phyloP scores from a whole-genome alignment of 2,113 vertebrate species.

The Ptychochromis oligacanthus region DNA sequence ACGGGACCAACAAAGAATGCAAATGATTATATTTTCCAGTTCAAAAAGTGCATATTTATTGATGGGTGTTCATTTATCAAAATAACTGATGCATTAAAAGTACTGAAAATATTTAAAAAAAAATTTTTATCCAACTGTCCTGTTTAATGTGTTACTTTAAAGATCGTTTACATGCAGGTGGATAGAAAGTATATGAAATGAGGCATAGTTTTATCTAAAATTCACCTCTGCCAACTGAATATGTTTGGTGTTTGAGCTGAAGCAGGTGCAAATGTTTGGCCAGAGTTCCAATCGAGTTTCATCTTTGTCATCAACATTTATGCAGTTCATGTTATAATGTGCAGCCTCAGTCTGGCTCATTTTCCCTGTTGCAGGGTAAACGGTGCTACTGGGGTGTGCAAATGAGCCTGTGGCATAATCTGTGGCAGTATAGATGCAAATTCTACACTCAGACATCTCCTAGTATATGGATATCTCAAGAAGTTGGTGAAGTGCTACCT shows the following conservation, averaged over 20 bases:
- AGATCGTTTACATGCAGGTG: background rate
- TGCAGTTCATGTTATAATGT: slow-evolving; percentile 39
- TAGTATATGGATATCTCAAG: slow-evolving; percentile 33
- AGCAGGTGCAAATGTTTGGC: slow-evolving; percentile 56
- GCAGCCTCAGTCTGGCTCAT: slow-evolving; percentile 30
- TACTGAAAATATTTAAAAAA: background rate
- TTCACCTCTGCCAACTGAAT: slow-evolving; percentile 14
- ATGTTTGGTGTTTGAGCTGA: slow-evolving; percentile 36
- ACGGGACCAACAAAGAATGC: background rate
- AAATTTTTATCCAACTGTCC: background rate
- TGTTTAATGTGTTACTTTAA: background rate
- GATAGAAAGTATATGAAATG: background rate
- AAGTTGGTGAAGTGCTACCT: slow-evolving; percentile 33
- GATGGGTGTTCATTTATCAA: background rate
- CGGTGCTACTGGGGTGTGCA: slow-evolving; percentile 38
- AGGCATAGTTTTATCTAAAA: slow-evolving; percentile 9
- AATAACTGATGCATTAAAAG: background rate
- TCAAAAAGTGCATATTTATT: background rate
- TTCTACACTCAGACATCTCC: slow-evolving; percentile 31
- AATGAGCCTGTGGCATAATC: slow-evolving; percentile 63
- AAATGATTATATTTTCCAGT: background rate
- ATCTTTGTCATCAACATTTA: slow-evolving; percentile 56
- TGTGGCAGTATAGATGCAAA: slow-evolving; percentile 15
- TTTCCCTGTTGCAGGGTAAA: slow-evolving; percentile 33
- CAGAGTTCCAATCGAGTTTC: slow-evolving; percentile 41